Base-by-base conservation (phyloP, 1,140 invertebrate species). In the Grapholita molesta region DNA sequence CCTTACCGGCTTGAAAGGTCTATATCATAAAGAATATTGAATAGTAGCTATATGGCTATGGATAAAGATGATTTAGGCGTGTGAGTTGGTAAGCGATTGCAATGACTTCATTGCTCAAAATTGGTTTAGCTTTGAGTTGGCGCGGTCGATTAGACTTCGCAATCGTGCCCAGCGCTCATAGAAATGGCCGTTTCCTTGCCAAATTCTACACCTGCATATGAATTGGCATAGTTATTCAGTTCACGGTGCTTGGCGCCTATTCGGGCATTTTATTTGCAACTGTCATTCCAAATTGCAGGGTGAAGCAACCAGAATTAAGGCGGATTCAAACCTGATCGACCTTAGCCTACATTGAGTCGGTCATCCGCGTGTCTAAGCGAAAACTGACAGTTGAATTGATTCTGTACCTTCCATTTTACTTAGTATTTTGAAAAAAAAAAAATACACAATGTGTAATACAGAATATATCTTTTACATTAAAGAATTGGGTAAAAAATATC, bases 211-310 rank as follows among this genome's bases (percentile, higher is more conserved):
- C 57, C 75, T 74, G 74, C 69, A 67, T 84, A 28, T 86, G 74
- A 86, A 85, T 75, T 71, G 72, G 66, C 68, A 79, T 80, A 64
- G 76, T 74, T 79, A 87, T 85, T 84, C 79, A 76, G 74, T 67
- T 72, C 78, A 73, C 74, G 73, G 64, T 68, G 69, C 68, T 79
- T 75, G 75, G 70, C 75, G 79, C 78, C 77, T 77, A 75, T 82
- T 76, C 76, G 70, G 73, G 77, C 77, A 69, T 70, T 79, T 76
- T 79, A 80, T 78, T 80, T 80, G 78, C 74, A 77, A 75, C 78
- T 70, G 71, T 76, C 77, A 82, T 75, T 79, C 70, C 80, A 79
- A 80, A 77, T 18, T 42, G 68, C 70, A 66, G 67, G 15, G 52
- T 71, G 75, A 42, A 78, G 78, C 76, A 75, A 79, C 76, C 75